Base-by-base conservation (phyloP, 1,140 invertebrate species). In the Protaetia brevitarsis region DNA sequence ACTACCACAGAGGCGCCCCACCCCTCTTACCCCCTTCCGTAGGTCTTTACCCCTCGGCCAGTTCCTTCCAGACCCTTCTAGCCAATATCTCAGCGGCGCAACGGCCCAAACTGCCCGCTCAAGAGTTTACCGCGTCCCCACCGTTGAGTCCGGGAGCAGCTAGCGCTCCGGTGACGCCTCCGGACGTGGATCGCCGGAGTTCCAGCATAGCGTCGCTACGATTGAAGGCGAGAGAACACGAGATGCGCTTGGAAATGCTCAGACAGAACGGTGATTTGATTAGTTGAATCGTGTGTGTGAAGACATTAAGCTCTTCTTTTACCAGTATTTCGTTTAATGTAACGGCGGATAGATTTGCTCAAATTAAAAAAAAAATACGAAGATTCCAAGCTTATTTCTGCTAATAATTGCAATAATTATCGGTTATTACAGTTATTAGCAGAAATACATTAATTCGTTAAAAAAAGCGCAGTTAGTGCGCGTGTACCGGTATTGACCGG, bases 151-250 rank as follows among this genome's bases (percentile, higher is more conserved):
- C 81, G 21, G 75, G 72, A 64, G 82, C 80, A 3, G 58, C 82
- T 67, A 66, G 76, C 60, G 73, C 79, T 37, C 58, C 76, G 34
- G 71, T 77, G n/a, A 77, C 79, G 3, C 77, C 76, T 6, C 71
- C 85, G 80, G 90, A 87, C 73, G 86, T 90, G 65, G 94, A 96
- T 78, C 83, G 94, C 66, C 82, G 94, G 66, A 92, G 89, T 71
- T 94, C 91, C 21, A 96, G 93, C 71, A 96, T 97, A 63, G 94
- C 93, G 0, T 91, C 93, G 0, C 81, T 98, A 3, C 80, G 96
- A 62, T 82, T 96, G 28, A 95, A 96, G 70, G 95, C 96, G 0
- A 84, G 95, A 5, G 95, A 97, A 79, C 95, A 97, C 78, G 93
- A 96, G 76, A 79, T 95, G 5, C 87, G 91, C 73, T 79, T 95